Evolutionary conservation across 2,888 invertebrate species (phyloP), one percentile per base, ranked within the genome.

Genomic region (Melanostoma scalare): DNA sequence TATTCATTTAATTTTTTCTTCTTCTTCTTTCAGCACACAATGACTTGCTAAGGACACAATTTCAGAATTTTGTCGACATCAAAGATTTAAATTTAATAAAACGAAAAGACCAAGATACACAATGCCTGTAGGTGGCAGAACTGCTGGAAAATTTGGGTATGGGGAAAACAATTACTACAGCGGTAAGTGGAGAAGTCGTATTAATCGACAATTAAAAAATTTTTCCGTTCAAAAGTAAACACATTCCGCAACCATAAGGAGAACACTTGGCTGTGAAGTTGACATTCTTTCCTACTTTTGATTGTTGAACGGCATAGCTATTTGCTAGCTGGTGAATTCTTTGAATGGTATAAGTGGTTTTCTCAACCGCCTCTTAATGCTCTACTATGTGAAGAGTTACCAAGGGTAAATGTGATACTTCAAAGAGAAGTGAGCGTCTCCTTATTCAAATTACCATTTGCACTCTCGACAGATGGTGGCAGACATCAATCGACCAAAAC

Each of bases 101-200:
- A 42, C 31, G 6, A 38, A 56, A 6, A 50, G 53, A 30, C 33
- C 10, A 36, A 53, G 36, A 60, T 55, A 52, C 58, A 44, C 38
- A 69, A 90, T 90, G 92, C 93, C 94, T 85, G 94, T 93, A 60
- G 94, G 95, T 72, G 95, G 95, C 85, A 93, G 96, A 87, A 95
- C 96, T 85, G 95, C 96, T 85, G 96, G 96, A 86, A 96, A 96
- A 92, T 94, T 95, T 90, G 96, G 95, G 78, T 95, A 95, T 87
- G 94, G 94, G 91, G 94, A 94, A 88, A 94, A 94, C 88, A 95
- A 94, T 91, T 94, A 94, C 89, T 94, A 94, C 91, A 94, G 95
- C 91, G 95, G 96, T 95, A 92, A 93, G 93, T 91, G 33, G 67
- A 56, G 44, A 75, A 71, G 74, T 75, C 73, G 36, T 69, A 74